Evolutionary conservation across 2,888 invertebrate genomes (phyloP), one percentile per base, ranked within the genome.

Genomic region (Holacanthella duospinosa): DNA sequence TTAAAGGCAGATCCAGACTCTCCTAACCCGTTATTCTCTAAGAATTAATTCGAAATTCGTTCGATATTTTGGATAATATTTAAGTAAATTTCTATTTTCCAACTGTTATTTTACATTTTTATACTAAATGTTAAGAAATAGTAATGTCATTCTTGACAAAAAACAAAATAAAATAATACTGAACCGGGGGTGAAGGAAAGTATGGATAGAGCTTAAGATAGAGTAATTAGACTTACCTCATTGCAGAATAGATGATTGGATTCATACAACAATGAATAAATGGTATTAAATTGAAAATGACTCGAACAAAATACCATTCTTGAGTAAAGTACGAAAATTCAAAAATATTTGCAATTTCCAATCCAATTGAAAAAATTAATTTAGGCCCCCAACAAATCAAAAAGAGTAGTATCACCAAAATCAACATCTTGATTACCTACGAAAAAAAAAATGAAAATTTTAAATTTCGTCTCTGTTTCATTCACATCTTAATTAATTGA

Each of bases 341-440:
- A 9, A 65, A 62, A 2, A 66, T 64, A 2, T 76, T 67, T 1
- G 75, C 74, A 19, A 76, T 65, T 64, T 77, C 77, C 62, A 78
- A 76, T 44, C 77, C 65, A 21, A 79, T 74, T 59, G 77, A 75
- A 68, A 80, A 75, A 27, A 79, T 75, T 29, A 80, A 74, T 43
- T 78, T 76, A 1, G 81, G 80, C n/a, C 80, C 80, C 80, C 80
- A 81, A 68, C 79, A 79, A 4, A 79, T 44, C 29, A 80, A 72
- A 73, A 81, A 81, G 1, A 80, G 75, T 1, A 77, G 59, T 26
- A 81, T 77, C 16, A 81, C 79, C 19, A 80, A 75, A 12, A 80
- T 76, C 63, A 81, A 75, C 80, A 81, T 81, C 73, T 80, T 80
- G 66, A 81, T 81, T 9, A 81, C 80, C 80, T 81, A 75, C 0